Evolutionary conservation across 2,888 invertebrate species (phyloP).

Genomic region (Phorcus lineatus): DNA sequence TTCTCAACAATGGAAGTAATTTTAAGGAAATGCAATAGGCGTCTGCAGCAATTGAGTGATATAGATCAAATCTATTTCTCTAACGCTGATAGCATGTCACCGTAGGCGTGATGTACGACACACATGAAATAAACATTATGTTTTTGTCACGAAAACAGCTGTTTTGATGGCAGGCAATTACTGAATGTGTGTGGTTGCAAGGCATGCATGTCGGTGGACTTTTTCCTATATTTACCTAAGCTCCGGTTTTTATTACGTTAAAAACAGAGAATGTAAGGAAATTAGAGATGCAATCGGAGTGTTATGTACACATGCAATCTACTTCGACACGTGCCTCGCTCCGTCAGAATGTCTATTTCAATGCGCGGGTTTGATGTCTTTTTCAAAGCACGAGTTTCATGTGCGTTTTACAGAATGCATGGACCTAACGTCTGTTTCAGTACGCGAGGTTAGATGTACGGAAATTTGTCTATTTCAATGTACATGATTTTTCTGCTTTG

Average conservation of each 20-base stretch:
- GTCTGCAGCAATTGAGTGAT: neutral
- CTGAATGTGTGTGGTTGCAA: neutral
- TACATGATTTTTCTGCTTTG: too few relatives aligned
- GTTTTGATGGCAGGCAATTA: neutral
- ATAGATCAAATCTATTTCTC: neutral
- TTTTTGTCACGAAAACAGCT: neutral
- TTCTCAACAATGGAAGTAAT: too few relatives aligned
- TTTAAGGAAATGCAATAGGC: too few relatives aligned
- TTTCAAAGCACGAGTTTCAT: too few relatives aligned
- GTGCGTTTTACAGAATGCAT: too few relatives aligned
- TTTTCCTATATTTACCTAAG: neutral
- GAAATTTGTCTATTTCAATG: too few relatives aligned
- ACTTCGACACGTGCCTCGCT: neutral
- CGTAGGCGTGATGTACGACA: neutral
- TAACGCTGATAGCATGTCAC: slow-evolving; percentile 6
- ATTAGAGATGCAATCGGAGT: neutral
- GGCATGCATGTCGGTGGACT: neutral
- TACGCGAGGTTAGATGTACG: too few relatives aligned
- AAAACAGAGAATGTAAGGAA: neutral
- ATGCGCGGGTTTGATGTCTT: too few relatives aligned
- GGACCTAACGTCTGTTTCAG: too few relatives aligned
- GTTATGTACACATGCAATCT: neutral
- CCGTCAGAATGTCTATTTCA: neutral
- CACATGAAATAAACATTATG: neutral
- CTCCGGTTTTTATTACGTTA: neutral